phyloP scores from a whole-genome alignment of 2,113 vertebrate species.

The Ammodytes dubius region DNA sequence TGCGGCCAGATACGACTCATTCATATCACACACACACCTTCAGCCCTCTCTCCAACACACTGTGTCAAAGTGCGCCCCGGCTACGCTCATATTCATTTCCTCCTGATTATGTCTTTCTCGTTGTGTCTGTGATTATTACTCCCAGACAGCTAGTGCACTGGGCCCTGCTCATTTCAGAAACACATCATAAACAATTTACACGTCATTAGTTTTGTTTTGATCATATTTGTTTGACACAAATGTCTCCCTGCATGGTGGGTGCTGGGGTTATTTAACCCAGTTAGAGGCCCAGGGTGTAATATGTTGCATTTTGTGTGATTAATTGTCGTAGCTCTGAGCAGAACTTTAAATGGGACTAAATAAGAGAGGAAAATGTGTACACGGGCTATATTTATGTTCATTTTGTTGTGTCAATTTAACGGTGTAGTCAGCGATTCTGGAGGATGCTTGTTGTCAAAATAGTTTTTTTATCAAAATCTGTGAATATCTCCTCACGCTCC shows the following conservation, averaged over 20 bases:
- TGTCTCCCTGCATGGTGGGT: conserved; percentile 76
- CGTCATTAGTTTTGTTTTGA: conserved; percentile 88
- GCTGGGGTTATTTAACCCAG: conserved; percentile 81
- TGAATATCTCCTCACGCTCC: too few species aligned
- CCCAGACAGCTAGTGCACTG: conserved; percentile 55
- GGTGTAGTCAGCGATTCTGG: background rate
- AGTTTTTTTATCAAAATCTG: too few species aligned
- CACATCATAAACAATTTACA: conserved; percentile 87
- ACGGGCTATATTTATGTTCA: background rate
- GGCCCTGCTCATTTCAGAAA: conserved; percentile 72
- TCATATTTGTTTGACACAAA: conserved; percentile 86
- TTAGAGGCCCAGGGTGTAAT: conserved; percentile 68
- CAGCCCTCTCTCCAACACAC: conserved; percentile 40
- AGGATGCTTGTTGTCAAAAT: too few species aligned
- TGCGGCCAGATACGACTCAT: conserved; percentile 43
- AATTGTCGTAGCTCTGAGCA: conserved; percentile 72
- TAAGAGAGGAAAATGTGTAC: conserved; percentile 7
- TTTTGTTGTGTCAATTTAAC: conserved; percentile 18
- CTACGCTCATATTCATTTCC: conserved; percentile 80
- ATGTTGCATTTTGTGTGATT: conserved; percentile 75
- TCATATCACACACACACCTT: conserved; percentile 47
- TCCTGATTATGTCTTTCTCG: conserved; percentile 81
- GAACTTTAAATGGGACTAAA: conserved; percentile 59
- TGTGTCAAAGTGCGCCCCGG: conserved; percentile 58
- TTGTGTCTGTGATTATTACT: conserved; percentile 78